Base-by-base conservation (phyloP, 1,140 invertebrate species). In the Philopotamus ludificatus region DNA sequence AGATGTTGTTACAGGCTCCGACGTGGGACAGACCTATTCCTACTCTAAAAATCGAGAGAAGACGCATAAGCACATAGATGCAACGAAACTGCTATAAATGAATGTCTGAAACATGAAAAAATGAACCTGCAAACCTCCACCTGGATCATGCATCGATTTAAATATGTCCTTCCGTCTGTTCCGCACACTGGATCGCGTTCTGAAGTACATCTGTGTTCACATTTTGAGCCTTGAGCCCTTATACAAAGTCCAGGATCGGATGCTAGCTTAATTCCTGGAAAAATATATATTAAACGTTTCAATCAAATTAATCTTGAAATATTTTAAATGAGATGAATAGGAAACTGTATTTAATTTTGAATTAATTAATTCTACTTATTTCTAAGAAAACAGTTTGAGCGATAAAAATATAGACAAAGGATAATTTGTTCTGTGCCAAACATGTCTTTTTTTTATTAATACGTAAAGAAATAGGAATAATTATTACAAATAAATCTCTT, bases 121-220 rank as follows among this genome's bases (percentile, higher is more conserved):
- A n/a, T n/a, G n/a, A n/a, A 88, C 87, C 86, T 86, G 82, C 90
- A 92, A 60, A 90, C 86, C 76, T 94, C 91, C 1, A 94, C 90
- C 74, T 91, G 86, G 66, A 96, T 82, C 86, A 94, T 92, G 76
- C 94, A 97, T 70, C 90, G 74, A 77, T 97, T 97, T 9, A 92
- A 80, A 73, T 97, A 97, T 0, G 93, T 95, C 47, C 89, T 82
- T 15, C 93, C 91, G 72, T 97, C 92, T 0, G 90, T 93, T 1
- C 91, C 94, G 74, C 95, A 97, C 9, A 96, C 92, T 0, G 89
- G 88, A 75, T 95, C 93, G 68, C 89, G 86, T 73, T 93, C 91
- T 1, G 86, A 85, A 1, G 87, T 85, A 73, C 92, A 94, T 12
- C 88, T 85, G 73, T 92, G 92, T 72, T 87, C 89, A 64, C 89